Evolutionary conservation across 2,113 vertebrate species (phyloP).

Genomic region (Epinephelus moara): DNA sequence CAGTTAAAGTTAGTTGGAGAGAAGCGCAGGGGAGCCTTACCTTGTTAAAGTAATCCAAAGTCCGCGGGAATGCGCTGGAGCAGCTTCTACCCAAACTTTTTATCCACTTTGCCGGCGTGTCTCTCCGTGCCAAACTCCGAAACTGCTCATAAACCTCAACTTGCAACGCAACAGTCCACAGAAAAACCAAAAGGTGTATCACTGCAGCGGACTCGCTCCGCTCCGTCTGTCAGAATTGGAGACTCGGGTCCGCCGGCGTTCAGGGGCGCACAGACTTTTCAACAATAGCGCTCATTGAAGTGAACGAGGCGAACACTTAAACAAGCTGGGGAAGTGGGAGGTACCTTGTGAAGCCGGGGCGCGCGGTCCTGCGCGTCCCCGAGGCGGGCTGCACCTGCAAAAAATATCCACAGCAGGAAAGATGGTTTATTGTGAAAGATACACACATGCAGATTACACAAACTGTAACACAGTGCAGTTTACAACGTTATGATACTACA

Average conservation of each 20-base stretch:
- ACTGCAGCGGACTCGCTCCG: constrained; percentile 17
- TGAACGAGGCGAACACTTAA: constrained; percentile 36
- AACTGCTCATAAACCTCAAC: not conserved
- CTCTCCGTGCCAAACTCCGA: not conserved
- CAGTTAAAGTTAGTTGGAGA: not conserved
- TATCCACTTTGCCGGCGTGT: constrained; percentile 49
- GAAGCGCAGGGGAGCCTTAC: constrained; percentile 41
- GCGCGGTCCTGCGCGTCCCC: constrained; percentile 49
- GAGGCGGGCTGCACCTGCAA: constrained; percentile 55
- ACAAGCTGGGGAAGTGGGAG: constrained; percentile 59
- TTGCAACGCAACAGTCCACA: not conserved
- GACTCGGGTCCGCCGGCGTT: constrained; percentile 3
- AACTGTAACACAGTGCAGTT: not conserved
- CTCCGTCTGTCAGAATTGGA: constrained; percentile 9
- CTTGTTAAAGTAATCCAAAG: constrained; percentile 50
- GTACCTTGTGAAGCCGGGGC: constrained; percentile 21
- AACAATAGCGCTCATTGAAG: constrained; percentile 53
- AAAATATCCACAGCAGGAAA: not conserved
- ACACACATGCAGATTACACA: not conserved
- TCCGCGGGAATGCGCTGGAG: constrained; percentile 21
- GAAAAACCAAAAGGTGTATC: not conserved
- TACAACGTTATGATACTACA: no score
- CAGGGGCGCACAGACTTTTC: constrained; percentile 28
- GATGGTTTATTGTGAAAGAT: not conserved
- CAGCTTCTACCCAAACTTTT: constrained; percentile 18